phyloP scores from a whole-genome alignment of 1,140 invertebrate genomes.

The Oryctes rhinoceros region DNA sequence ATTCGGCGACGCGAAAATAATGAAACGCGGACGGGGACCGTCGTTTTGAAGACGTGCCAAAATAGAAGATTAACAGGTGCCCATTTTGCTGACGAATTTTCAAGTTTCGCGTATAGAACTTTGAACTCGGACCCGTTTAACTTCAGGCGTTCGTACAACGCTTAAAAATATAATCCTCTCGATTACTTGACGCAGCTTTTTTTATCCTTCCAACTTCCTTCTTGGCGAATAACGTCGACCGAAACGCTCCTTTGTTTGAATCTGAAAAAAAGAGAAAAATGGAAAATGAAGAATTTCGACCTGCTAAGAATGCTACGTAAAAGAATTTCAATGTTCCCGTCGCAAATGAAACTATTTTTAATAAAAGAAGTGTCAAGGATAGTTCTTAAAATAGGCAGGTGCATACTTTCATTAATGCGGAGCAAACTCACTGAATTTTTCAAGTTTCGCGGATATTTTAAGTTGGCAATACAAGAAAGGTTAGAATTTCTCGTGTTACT shows the following conservation, averaged over 20 bases:
- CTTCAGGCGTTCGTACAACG: neutral
- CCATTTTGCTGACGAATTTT: conserved; percentile 14
- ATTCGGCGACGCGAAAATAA: too few species aligned
- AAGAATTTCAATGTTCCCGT: too few species aligned
- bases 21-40: neutral
- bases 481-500: too few species aligned
- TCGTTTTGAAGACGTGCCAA: neutral
- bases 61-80: conserved; percentile 6
- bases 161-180: too few species aligned
- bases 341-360: neutral
- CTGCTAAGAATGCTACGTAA: too few species aligned
- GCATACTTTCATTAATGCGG: neutral
- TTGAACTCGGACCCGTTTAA: neutral
- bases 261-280: too few species aligned
- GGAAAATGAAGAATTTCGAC: too few species aligned
- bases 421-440: too few species aligned
- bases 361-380: conserved; percentile 17
- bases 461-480: too few species aligned
- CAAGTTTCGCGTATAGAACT: neutral
- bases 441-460: too few species aligned
- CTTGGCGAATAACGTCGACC: neutral
- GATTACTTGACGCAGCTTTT: neutral
- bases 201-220: neutral
- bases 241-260: neutral
- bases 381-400: neutral